Conservation (phyloP, 2,113 vertebrate genomes). For the Muntiacus muntjak region DNA sequence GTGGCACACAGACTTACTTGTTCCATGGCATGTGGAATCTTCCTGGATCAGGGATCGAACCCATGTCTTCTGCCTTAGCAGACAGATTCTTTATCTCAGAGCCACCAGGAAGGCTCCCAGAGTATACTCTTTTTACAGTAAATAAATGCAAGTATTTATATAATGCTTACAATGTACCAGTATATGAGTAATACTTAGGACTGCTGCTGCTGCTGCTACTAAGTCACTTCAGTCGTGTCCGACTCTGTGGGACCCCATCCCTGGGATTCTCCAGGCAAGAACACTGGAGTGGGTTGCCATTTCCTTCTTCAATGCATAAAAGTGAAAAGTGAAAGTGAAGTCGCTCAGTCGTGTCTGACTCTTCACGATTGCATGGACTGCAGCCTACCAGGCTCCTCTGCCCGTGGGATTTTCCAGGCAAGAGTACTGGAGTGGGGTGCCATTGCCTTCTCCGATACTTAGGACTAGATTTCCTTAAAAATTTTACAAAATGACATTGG, state of each 20-base stretch:
- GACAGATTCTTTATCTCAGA: neutral
- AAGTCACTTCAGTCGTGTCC: accelerated
- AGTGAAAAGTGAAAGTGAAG: too few species aligned
- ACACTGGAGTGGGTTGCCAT: too few species aligned
- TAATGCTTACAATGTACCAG: neutral
- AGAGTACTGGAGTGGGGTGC: too few species aligned
- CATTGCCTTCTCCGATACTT: too few species aligned
- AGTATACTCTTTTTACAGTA: neutral
- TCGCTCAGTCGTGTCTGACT: too few species aligned
- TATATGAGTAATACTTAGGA: neutral
- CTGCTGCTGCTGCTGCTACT: too few species aligned
- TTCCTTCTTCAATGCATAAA: too few species aligned
- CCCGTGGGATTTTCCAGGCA: too few species aligned
- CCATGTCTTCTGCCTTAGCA: neutral
- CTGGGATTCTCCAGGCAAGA: too few species aligned
- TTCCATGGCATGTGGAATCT: neutral
- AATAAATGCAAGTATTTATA: neutral
- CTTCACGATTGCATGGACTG: accelerated
- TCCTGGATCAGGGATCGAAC: neutral
- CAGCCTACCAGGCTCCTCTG: too few species aligned
- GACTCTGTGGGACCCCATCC: too few species aligned
- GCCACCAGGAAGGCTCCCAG: neutral
- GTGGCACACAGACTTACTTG: neutral
- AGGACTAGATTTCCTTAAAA: neutral
- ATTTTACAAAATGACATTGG: neutral